Percentiles rank a stretch among this genome's conserved stretches.
Evolutionary conservation across 2,113 vertebrate genomes (phyloP).

Genomic region (Papio anubis): DNA sequence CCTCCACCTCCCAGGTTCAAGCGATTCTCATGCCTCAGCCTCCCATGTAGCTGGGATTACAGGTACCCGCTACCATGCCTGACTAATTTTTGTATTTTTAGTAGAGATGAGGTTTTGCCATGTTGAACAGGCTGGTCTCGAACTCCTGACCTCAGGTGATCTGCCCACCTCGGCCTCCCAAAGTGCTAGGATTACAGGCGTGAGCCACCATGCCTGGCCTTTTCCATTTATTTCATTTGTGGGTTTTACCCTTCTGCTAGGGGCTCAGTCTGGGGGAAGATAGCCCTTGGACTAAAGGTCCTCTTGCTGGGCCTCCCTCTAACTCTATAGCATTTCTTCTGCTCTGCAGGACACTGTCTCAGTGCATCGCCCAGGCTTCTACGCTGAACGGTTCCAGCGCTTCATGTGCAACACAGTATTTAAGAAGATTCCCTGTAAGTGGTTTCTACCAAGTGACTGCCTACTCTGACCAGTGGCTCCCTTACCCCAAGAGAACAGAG

Average conservation of each 20-base stretch:
- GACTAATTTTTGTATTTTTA: too few species aligned
- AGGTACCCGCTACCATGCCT: too few species aligned
- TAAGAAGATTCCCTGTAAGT: constrained; percentile 93
- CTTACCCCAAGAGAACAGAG: constrained; percentile 29
- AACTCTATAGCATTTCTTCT: not conserved
- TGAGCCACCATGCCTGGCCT: too few species aligned
- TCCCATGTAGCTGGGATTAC: too few species aligned
- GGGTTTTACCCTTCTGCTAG: not conserved
- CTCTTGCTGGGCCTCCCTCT: not conserved
- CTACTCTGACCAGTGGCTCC: not conserved
- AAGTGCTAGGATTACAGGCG: too few species aligned
- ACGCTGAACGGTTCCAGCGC: constrained; percentile 94
- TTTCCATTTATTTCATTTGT: not conserved
- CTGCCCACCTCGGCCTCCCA: too few species aligned
- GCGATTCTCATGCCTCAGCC: too few species aligned
- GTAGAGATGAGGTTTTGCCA: too few species aligned
- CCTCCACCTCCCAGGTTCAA: too few species aligned
- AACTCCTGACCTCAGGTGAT: too few species aligned
- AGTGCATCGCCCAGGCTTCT: constrained; percentile 96
- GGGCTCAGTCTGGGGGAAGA: not conserved
- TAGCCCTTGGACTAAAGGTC: not conserved
- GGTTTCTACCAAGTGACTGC: not conserved
- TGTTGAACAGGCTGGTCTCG: too few species aligned
- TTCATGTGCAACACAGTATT: constrained; percentile 96
- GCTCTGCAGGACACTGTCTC: constrained; percentile 92